These are phyloP conservation scores for Nannoperca obscura DNA, from an alignment of 2,797 vertebrate species.

Conservation along the genomic window DNA sequence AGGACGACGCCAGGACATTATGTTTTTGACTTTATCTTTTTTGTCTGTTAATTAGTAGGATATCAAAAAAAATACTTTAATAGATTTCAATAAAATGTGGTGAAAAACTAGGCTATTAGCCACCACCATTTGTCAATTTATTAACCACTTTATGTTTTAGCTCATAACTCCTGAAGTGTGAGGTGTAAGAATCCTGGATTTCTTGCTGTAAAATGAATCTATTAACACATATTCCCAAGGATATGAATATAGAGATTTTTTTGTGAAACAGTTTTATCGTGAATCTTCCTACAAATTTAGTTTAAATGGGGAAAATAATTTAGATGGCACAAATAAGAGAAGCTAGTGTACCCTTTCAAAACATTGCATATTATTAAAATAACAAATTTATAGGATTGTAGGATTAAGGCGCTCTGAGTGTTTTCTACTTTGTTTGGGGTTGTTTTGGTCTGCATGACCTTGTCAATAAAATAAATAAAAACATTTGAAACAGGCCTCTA, in stretches of 20 bases:
- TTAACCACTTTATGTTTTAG: neutral
- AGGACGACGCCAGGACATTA: neutral
- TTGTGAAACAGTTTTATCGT: neutral
- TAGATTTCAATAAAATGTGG: no score
- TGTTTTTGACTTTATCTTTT: neutral
- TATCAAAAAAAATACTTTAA: neutral
- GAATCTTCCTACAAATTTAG: neutral
- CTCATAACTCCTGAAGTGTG: neutral
- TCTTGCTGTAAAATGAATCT: neutral
- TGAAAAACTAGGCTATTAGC: neutral
- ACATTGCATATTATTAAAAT: neutral
- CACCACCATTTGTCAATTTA: neutral
- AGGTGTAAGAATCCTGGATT: neutral
- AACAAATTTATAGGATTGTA: neutral
- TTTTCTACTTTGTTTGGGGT: neutral
- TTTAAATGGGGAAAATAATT: neutral
- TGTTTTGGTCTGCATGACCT: neutral
- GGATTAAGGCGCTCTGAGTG: neutral
- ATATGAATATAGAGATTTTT: neutral
- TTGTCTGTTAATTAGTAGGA: neutral
- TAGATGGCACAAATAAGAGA: neutral
- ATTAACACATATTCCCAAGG: neutral
- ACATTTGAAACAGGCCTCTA: neutral
- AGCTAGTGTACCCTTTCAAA: neutral
- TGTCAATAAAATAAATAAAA: neutral